These are phyloP conservation scores for Natrix natrix DNA, from an alignment of 2,797 vertebrate genomes.

Conservation along the genomic window DNA sequence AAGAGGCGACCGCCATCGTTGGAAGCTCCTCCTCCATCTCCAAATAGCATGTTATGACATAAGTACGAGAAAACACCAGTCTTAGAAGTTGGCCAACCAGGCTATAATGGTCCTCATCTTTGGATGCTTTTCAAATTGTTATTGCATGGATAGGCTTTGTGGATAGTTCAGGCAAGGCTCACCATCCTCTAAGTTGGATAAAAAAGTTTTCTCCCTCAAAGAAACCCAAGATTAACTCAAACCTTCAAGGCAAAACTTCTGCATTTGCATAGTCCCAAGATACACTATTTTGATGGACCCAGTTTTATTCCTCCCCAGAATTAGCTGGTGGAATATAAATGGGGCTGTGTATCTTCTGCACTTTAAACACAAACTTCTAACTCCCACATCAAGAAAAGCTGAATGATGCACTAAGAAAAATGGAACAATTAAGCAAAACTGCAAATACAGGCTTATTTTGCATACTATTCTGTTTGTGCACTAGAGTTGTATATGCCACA, in stretches of 20 bases:
- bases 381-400: background rate
- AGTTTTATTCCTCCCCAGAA: background rate
- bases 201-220: background rate
- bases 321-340: background rate
- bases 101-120: slow-evolving; percentile 43
- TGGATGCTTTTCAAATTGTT: slow-evolving; percentile 36
- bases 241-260: background rate
- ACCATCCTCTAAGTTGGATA: background rate
- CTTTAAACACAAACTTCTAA: slow-evolving; percentile 11
- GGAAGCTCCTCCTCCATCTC: no score
- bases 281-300: background rate
- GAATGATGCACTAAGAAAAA: slow-evolving; percentile 12
- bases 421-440: slow-evolving; percentile 16
- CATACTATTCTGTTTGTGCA: slow-evolving; percentile 2
- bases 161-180: background rate
- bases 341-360: background rate
- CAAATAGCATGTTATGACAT: background rate
- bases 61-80: background rate
- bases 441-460: slow-evolving; percentile 9
- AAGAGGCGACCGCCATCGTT: no score
- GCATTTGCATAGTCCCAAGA: background rate
- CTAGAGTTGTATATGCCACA: background rate
- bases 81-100: background rate
- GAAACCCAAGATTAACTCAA: background rate
- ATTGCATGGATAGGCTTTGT: slow-evolving; percentile 6